Conservation (phyloP, 2,113 vertebrate species). For the Felis chaus region DNA sequence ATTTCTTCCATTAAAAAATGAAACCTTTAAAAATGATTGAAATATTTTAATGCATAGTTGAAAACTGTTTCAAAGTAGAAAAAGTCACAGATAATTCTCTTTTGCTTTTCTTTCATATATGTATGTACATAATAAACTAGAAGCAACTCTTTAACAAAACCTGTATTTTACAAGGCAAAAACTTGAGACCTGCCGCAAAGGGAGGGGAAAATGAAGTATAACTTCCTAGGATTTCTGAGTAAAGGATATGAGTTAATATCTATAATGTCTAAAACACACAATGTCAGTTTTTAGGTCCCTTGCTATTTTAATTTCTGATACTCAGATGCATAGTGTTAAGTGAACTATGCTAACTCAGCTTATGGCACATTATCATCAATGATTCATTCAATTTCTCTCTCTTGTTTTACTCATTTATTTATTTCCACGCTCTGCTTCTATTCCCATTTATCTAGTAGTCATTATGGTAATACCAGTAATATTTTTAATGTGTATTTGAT, state of each 20-base stretch:
- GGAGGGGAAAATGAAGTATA: neutral
- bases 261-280: neutral
- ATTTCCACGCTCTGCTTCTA: neutral
- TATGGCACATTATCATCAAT: neutral
- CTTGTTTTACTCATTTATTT: neutral
- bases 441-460: neutral
- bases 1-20: slow-evolving; percentile 54
- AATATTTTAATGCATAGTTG: slow-evolving; percentile 59
- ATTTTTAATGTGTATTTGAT: neutral
- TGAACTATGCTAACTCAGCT: neutral
- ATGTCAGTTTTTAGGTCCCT: neutral
- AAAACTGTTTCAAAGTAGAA: slow-evolving; percentile 36
- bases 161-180: neutral
- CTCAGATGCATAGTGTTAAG: neutral
- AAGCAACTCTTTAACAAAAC: neutral
- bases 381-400: neutral
- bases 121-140: neutral
- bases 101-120: neutral
- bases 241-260: neutral
- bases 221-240: neutral
- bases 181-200: neutral
- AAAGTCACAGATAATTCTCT: neutral
- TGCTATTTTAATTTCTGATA: neutral
- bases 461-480: neutral
- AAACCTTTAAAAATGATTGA: slow-evolving; percentile 58